Percentiles rank a stretch among this genome's conserved stretches.
phyloP scores from a whole-genome alignment of 64 coral and sea anemone genomes.

The Acropora tenuis region DNA sequence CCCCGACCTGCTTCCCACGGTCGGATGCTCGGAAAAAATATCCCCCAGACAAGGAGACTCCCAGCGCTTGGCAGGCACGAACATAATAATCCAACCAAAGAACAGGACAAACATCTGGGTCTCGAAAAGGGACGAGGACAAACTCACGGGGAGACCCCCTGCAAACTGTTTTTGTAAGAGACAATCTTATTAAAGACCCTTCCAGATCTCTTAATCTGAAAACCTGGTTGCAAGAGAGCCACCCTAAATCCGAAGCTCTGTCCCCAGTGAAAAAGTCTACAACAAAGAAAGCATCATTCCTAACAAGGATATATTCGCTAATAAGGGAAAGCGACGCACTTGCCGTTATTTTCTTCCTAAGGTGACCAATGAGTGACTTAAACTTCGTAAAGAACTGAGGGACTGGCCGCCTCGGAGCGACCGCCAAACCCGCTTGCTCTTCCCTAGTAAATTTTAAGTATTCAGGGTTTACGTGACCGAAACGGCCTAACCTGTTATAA shows the following conservation, averaged over 20 bases:
- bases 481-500: constrained; percentile 38
- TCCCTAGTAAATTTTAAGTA: constrained; percentile 35
- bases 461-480: constrained; percentile 22
- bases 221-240: too few relatives aligned
- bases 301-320: constrained; percentile 3
- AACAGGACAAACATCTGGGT: neutral
- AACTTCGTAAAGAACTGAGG: constrained; percentile 54
- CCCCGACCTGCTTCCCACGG: too few relatives aligned
- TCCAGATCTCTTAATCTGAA: constrained; percentile 1
- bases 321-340: neutral
- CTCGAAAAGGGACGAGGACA: neutral
- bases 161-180: neutral
- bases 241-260: too few relatives aligned
- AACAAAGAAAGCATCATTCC: neutral
- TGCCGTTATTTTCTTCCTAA: too few relatives aligned
- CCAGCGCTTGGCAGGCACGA: neutral
- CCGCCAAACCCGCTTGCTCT: too few relatives aligned
- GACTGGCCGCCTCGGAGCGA: constrained; percentile 43
- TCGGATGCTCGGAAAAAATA: too few relatives aligned
- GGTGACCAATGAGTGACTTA: neutral
- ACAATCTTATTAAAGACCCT: neutral
- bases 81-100: neutral
- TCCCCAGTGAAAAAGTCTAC: neutral
- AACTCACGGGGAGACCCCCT: neutral
- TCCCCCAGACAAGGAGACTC: neutral